phyloP scores from a whole-genome alignment of 1,140 invertebrate genomes.

The Drosophila tristis region DNA sequence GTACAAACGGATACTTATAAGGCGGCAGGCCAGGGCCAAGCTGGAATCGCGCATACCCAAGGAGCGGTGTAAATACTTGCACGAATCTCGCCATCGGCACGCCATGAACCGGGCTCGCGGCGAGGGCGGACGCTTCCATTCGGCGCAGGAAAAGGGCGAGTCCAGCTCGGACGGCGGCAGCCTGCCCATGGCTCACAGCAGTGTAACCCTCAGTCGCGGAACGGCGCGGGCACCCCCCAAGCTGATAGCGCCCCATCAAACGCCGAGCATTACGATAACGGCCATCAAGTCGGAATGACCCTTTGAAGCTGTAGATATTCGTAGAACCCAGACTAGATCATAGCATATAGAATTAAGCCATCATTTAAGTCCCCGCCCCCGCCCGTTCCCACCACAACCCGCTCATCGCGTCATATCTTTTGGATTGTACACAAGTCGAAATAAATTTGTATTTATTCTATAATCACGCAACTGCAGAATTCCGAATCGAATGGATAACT shows the following conservation, averaged over 20 bases:
- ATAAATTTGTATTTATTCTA: constrained; percentile 58
- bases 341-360: constrained; percentile 41
- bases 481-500: no score
- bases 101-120: constrained; percentile 99
- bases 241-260: constrained; percentile 81
- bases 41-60: constrained; percentile 98
- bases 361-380: neutral
- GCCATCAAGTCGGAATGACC: constrained; percentile 73
- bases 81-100: constrained; percentile 98
- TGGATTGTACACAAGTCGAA: constrained; percentile 41
- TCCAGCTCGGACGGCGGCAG: constrained; percentile 51
- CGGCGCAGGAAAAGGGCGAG: constrained; percentile 85
- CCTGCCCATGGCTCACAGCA: constrained; percentile 45
- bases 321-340: constrained; percentile 6
- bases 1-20: constrained; percentile 95
- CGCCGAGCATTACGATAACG: constrained; percentile 80
- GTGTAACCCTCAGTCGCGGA: constrained; percentile 56
- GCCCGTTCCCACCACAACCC: neutral
- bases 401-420: constrained; percentile 1
- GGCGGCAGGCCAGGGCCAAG: constrained; percentile 95
- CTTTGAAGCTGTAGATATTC: constrained; percentile 12
- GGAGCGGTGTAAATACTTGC: constrained; percentile 99
- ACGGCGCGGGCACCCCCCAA: constrained; percentile 72
- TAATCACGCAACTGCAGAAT: neutral
- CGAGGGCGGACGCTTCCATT: constrained; percentile 97